Conservation (phyloP, 2,888 invertebrate genomes). For the Priocnemis perturbator region DNA sequence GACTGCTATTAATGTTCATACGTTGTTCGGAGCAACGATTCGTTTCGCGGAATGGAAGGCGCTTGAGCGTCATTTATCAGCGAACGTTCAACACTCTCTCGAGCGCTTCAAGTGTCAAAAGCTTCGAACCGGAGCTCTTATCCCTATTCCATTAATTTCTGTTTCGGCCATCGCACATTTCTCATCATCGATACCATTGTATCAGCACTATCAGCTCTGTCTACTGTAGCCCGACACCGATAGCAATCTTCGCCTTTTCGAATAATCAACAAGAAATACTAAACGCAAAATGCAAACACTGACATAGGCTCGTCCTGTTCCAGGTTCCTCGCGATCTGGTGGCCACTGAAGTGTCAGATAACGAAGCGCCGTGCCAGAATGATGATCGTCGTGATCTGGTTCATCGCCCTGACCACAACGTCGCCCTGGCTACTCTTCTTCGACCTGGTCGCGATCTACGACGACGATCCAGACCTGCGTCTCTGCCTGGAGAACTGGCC, state of each 20-base stretch:
- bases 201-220: background rate
- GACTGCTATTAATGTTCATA: too few species aligned
- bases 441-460: conserved; percentile 85
- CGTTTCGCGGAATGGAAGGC: too few species aligned
- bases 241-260: too few species aligned
- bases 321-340: conserved; percentile 97
- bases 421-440: conserved; percentile 95
- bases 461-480: conserved; percentile 84
- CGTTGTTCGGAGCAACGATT: too few species aligned
- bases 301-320: conserved; percentile 74
- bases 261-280: background rate
- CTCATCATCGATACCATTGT: background rate
- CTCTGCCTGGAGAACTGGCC: conserved; percentile 93
- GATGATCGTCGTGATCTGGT: conserved; percentile 94
- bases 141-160: too few species aligned
- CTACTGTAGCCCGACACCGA: too few species aligned
- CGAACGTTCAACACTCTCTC: too few species aligned
- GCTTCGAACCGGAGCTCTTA: too few species aligned
- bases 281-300: too few species aligned
- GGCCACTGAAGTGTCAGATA: conserved; percentile 93
- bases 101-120: too few species aligned
- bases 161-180: background rate
- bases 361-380: conserved; percentile 90
- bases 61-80: too few species aligned
- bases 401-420: conserved; percentile 88